Evolutionary conservation across 2,797 vertebrate genomes (phyloP), one percentile per base, ranked within the genome.

Genomic region (Tolypeutes matacus): DNA sequence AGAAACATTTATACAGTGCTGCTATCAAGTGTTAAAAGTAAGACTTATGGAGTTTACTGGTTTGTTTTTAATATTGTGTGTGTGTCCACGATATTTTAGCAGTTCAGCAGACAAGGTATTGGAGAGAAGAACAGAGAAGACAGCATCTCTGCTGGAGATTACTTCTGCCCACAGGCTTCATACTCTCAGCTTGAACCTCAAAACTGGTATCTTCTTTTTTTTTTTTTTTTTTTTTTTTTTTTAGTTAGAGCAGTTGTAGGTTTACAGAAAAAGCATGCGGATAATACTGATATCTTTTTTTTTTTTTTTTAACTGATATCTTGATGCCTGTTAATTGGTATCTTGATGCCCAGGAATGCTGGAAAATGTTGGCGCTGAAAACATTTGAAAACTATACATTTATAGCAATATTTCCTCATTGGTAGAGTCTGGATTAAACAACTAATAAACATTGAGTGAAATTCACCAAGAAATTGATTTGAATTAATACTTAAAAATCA

Each of bases 1-100:
- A 97, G 99, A 99, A 97, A 98, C 93, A 17, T 99, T 99, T 86
- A 98, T 99, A 96, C 98, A 98, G 97, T 99, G 98, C 98, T 99
- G 99, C 98, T 98, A 96, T 97, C 98, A 97, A 69, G 98, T 99
- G 95, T 98, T 99, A 95, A 99, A 99, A 99, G 99, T 99, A 98
- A 97, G 98, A 64, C 27, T 87, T 88, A 13, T 2, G 0, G 11
- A 42, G 7, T 65, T 89, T 62, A 15, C 34, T 23, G 69, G 29
- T 89, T 86, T 75, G n/a, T 93, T 77, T 92, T 56, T 90, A 12
- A 72, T 94, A 12, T 90, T 96, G 51, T 67, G 21, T 96, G n/a
- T 94, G 75, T 64, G 92, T 82, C 86, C 65, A 76, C 75, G 87
- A 36, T 89, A 46, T 36, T 56, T 67, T 17, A 77, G 18, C 42